phyloP scores from a whole-genome alignment of 2,888 invertebrate species.

The Epinotia bilunana region DNA sequence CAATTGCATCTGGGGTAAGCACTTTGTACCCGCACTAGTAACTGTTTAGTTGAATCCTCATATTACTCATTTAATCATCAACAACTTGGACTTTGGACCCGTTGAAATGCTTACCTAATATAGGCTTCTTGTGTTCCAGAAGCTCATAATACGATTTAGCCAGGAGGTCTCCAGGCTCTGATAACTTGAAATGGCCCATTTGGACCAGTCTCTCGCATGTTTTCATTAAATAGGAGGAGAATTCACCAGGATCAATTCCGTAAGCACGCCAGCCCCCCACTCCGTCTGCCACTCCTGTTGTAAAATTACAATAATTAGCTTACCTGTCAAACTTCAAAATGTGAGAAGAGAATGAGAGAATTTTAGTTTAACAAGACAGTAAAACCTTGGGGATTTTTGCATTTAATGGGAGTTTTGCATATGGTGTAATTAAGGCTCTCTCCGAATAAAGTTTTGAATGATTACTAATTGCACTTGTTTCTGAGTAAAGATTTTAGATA shows the following conservation, averaged over 20 bases:
- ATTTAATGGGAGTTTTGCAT: background rate
- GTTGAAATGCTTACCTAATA: slow-evolving; percentile 87
- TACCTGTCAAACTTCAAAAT: background rate
- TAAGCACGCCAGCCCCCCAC: slow-evolving; percentile 99
- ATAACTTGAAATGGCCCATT: slow-evolving; percentile 94
- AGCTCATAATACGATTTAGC: slow-evolving; percentile 97
- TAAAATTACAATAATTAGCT: slow-evolving; percentile 50
- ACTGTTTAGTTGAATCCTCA: slow-evolving; percentile 17
- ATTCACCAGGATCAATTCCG: slow-evolving; percentile 98
- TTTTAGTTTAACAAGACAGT: background rate
- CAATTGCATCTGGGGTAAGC: slow-evolving; percentile 23
- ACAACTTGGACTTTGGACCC: slow-evolving; percentile 32
- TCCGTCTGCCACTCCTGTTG: slow-evolving; percentile 98
- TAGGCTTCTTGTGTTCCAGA: slow-evolving; percentile 95
- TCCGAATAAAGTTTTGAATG: background rate
- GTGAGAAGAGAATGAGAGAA: no score
- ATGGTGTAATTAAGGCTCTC: background rate
- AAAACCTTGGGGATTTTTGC: slow-evolving; percentile 5
- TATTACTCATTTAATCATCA: slow-evolving; percentile 28
- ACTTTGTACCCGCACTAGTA: slow-evolving; percentile 22
- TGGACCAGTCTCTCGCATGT: slow-evolving; percentile 96
- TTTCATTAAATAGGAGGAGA: slow-evolving; percentile 97
- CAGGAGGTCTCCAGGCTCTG: slow-evolving; percentile 94
- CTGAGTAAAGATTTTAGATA: background rate
- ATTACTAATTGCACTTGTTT: background rate